Evolutionary conservation across 2,113 vertebrate species (phyloP).

Genomic region (Nyctibius bracteatus): DNA sequence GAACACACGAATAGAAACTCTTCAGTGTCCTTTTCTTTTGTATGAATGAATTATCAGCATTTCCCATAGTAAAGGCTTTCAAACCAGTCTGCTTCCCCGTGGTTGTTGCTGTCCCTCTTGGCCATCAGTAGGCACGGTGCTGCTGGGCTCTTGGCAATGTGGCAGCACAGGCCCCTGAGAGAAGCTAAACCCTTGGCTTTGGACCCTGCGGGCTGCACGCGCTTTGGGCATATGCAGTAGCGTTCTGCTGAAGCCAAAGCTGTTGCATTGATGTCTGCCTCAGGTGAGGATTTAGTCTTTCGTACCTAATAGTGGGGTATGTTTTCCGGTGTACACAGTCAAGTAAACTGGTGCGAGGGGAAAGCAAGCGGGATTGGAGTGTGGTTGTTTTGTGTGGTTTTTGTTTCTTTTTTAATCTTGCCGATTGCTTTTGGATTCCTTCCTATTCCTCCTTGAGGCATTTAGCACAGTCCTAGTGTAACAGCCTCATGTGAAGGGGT

Average conservation of each 20-base stretch:
- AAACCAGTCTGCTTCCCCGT: neutral
- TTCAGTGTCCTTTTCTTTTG: neutral
- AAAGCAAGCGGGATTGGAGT: neutral
- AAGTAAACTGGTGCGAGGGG: neutral
- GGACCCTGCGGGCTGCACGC: neutral
- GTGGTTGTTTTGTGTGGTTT: neutral
- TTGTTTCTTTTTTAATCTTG: neutral
- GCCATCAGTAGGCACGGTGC: accelerated
- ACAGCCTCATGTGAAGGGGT: neutral
- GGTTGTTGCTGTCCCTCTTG: neutral
- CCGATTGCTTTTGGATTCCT: neutral
- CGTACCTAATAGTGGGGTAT: neutral
- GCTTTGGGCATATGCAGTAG: neutral
- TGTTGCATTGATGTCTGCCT: neutral
- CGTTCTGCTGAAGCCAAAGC: neutral
- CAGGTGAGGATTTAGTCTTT: neutral
- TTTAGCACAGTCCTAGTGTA: neutral
- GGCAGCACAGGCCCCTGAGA: neutral
- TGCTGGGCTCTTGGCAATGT: neutral
- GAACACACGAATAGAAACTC: neutral
- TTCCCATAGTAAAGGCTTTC: neutral
- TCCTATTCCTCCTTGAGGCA: neutral
- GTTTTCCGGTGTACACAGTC: neutral
- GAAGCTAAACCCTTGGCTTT: neutral
- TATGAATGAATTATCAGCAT: neutral